phyloP scores from a whole-genome alignment of 2,888 invertebrate genomes.

The Sinhomidia bicolor region DNA sequence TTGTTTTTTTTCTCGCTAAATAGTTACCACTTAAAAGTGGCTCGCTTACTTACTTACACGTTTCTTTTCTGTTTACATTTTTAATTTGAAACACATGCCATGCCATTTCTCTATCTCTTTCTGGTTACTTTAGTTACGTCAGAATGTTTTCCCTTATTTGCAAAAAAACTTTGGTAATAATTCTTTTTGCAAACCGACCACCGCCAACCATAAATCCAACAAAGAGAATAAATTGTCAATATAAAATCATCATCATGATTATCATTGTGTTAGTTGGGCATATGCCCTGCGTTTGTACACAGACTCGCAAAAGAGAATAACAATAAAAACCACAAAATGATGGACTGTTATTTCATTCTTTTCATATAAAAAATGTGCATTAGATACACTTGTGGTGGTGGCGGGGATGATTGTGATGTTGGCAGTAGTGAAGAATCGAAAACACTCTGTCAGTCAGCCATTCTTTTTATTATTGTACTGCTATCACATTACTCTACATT shows the following conservation, averaged over 20 bases:
- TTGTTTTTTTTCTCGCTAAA: background rate
- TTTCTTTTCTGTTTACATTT: constrained; percentile 50
- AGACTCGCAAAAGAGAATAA: background rate
- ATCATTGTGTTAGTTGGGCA: constrained; percentile 5
- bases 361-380: constrained; percentile 17
- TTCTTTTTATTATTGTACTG: background rate
- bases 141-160: constrained; percentile 68
- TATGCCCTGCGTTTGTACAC: background rate
- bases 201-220: background rate
- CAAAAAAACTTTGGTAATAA: constrained; percentile 50
- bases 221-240: constrained; percentile 31
- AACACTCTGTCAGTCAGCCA: constrained; percentile 9
- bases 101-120: constrained; percentile 17
- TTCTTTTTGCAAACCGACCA: constrained; percentile 21
- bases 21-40: constrained; percentile 30
- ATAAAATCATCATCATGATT: background rate
- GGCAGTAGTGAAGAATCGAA: no score
- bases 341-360: constrained; percentile 23
- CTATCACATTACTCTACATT: constrained; percentile 31
- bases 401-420: no score
- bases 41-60: constrained; percentile 27
- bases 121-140: constrained; percentile 43
- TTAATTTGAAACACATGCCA: constrained; percentile 48
- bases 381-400: background rate
- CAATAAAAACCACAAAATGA: constrained; percentile 47